A percentile compares a stretch with the other conserved stretches of the same genome.
phyloP scores from a whole-genome alignment of 2,888 invertebrate species.

The Ormyrus rosae region DNA sequence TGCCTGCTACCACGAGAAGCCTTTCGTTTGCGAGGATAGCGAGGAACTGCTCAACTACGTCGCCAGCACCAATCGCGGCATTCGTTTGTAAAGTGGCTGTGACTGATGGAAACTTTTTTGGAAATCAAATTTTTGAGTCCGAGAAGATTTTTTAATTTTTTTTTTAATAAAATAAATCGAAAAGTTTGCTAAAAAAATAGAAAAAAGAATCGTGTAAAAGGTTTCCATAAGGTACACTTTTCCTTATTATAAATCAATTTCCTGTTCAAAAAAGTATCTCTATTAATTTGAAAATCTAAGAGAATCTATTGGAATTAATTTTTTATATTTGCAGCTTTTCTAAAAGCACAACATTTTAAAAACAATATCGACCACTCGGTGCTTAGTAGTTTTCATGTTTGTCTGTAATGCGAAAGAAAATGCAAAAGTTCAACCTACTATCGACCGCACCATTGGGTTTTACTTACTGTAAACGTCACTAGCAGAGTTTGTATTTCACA shows the following conservation, averaged over 20 bases:
- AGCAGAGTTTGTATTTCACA: slow-evolving; percentile 16
- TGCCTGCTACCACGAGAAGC: slow-evolving; percentile 95
- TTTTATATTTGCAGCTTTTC: too few relatives aligned
- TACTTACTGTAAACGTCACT: not conserved
- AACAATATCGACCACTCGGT: not conserved
- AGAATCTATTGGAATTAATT: too few relatives aligned
- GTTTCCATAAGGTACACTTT: too few relatives aligned
- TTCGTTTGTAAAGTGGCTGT: slow-evolving; percentile 82
- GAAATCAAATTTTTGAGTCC: too few relatives aligned
- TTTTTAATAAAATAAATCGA: too few relatives aligned
- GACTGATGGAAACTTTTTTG: slow-evolving; percentile 15
- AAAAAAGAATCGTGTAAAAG: too few relatives aligned
- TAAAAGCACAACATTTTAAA: not conserved
- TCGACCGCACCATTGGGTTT: not conserved
- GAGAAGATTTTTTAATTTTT: too few relatives aligned
- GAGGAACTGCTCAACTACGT: slow-evolving; percentile 92
- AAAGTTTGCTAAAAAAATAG: too few relatives aligned
- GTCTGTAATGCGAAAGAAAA: not conserved
- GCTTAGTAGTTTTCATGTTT: slow-evolving; percentile 1
- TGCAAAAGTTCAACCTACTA: not conserved
- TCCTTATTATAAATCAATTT: too few relatives aligned
- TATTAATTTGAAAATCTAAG: too few relatives aligned
- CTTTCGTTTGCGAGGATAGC: slow-evolving; percentile 92
- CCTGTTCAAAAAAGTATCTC: too few relatives aligned
- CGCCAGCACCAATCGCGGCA: slow-evolving; percentile 88